phyloP scores from a whole-genome alignment of 1,140 invertebrate species.

The Dendroctonus ponderosae region DNA sequence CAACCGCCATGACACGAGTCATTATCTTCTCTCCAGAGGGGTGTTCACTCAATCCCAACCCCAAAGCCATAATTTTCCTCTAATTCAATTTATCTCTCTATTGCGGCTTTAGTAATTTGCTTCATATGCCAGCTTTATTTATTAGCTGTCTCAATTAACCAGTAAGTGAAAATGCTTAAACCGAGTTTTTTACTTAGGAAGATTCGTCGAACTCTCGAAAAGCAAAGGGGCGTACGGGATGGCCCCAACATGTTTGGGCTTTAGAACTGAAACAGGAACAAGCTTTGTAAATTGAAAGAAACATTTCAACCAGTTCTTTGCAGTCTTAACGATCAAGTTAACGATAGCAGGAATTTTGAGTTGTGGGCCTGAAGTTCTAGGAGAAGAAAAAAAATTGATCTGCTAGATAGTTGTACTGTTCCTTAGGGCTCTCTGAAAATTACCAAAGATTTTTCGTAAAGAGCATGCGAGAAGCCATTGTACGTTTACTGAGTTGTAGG shows the following conservation, averaged over 20 bases:
- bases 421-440: not conserved
- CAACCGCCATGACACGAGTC: conserved; percentile 27
- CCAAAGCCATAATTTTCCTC: conserved; percentile 17
- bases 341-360: too few relatives aligned
- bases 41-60: conserved; percentile 8
- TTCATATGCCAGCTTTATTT: conserved; percentile 5
- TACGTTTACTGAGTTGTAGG: too few relatives aligned
- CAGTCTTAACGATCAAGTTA: not conserved
- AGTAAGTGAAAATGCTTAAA: not conserved
- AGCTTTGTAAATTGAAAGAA: conserved; percentile 37
- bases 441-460: not conserved
- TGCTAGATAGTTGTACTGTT: not conserved
- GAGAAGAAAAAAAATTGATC: not conserved
- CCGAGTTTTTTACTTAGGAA: conserved; percentile 41
- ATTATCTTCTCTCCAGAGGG: conserved; percentile 15
- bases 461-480: too few relatives aligned
- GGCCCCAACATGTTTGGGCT: conserved; percentile 95
- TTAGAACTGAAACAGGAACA: conserved; percentile 79
- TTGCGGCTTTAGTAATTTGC: conserved; percentile 6
- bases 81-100: conserved; percentile 22
- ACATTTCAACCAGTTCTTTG: not conserved
- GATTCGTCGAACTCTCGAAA: conserved; percentile 50
- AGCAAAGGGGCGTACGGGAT: conserved; percentile 82
- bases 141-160: not conserved
- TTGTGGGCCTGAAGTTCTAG: too few relatives aligned